Base-by-base conservation (phyloP, 2,113 vertebrate genomes). In the Sceloporus tristichus region DNA sequence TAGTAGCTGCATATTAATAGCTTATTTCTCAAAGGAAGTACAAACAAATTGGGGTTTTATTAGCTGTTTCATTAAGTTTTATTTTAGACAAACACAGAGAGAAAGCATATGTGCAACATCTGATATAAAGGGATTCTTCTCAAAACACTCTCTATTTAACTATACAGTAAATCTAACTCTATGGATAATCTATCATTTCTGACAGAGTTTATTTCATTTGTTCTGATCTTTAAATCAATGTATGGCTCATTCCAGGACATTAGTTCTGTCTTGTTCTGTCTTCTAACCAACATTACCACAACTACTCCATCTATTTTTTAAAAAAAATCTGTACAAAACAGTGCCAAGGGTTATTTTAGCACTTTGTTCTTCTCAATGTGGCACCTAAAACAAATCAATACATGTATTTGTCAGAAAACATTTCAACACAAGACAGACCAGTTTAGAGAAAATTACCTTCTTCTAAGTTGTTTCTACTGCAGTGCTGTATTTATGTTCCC, bases 1-100 rank as follows among this genome's bases (percentile, higher is more conserved):
- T 90, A 91, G 91, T 71, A 94, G 91, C 76, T 90, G 34, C 75
- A 94, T 34, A 87, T 93, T 9, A 87, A 95, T 88, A 92, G 93
- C 74, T 94, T 94, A 84, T 79, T 96, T 93, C 90, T 96, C 91
- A 95, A 91, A 93, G 89, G 92, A 96, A 95, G 96, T 92, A 91
- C 90, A 94, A 96, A 96, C 94, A 95, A 96, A 96, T 89, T 66
- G 87, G 88, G 84, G 79, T 79, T 97, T 97, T 97, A 97, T 96
- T 96, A 97, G 97, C 96, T 97, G 95, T 96, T 97, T 97, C 96
- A 97, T 96, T 96, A 96, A 65, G 34, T 96, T 97, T 96, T 94
- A 94, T 94, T 97, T 96, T 93, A 94, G 95, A 96, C 91, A 96
- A 96, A 95, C 92, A 95, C 94, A 95, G 90, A 96, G 91, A 91